Evolutionary conservation across 2,888 invertebrate genomes (phyloP).

Genomic region (Podotricha telesiphe): DNA sequence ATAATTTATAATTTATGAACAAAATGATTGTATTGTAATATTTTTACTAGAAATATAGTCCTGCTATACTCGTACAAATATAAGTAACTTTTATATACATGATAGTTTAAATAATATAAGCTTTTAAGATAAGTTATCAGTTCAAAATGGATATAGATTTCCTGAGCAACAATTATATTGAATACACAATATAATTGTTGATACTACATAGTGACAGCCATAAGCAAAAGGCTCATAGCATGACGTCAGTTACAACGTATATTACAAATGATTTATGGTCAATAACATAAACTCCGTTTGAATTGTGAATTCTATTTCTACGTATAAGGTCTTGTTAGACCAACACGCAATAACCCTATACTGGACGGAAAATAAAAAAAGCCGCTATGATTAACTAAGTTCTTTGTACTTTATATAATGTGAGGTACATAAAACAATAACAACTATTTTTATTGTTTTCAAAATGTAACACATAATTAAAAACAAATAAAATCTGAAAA

Average conservation of each 20-base stretch:
- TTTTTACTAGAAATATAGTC: neutral
- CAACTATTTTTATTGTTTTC: too few relatives aligned
- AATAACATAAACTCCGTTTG: conserved; percentile 1
- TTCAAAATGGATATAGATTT: neutral
- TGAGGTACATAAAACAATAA: too few relatives aligned
- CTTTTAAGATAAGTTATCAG: too few relatives aligned
- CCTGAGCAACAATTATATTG: neutral
- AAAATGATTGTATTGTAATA: neutral
- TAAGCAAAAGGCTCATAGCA: conserved; percentile 3
- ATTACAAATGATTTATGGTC: conserved; percentile 1
- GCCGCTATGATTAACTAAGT: too few relatives aligned
- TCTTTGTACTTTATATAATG: too few relatives aligned
- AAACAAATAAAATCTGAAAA: too few relatives aligned
- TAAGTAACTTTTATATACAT: neutral
- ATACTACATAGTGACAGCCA: neutral
- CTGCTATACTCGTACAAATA: neutral
- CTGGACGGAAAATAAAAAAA: neutral
- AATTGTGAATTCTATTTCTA: neutral
- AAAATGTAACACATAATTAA: too few relatives aligned
- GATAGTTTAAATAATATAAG: too few relatives aligned
- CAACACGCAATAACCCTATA: too few relatives aligned
- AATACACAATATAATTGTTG: neutral
- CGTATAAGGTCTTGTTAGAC: neutral
- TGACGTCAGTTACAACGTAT: neutral
- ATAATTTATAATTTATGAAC: conserved; percentile 20